Percentiles rank a stretch among this genome's conserved stretches.
phyloP scores from a whole-genome alignment of 2,797 vertebrate species.

The Microcaecilia unicolor region DNA sequence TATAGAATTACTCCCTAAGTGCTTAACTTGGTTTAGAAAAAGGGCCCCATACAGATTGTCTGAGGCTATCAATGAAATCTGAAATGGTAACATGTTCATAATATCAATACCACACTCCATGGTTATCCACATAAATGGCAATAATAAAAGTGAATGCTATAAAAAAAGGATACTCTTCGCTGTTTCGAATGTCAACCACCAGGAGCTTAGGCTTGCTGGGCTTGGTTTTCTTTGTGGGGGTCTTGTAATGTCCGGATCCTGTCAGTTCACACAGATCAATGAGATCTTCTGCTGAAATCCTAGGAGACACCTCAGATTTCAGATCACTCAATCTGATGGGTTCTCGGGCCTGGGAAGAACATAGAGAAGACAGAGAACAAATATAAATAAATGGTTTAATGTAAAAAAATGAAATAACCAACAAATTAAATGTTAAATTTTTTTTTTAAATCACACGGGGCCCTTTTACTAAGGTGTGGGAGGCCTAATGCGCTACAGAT shows the following conservation, averaged over 20 bases:
- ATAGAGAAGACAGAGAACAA: slow-evolving; percentile 6
- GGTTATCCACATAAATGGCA: not conserved
- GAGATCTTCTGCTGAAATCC: slow-evolving; percentile 92
- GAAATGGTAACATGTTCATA: not conserved
- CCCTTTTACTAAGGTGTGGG: too few relatives aligned
- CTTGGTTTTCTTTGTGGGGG: slow-evolving; percentile 73
- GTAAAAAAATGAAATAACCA: not conserved
- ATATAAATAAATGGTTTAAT: not conserved
- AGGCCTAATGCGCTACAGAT: too few relatives aligned
- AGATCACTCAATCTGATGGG: slow-evolving; percentile 80
- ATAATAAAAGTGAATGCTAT: not conserved
- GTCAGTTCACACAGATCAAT: slow-evolving; percentile 88
- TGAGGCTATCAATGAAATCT: too few relatives aligned
- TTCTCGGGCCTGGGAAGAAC: slow-evolving; percentile 73
- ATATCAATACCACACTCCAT: not conserved
- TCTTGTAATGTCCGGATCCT: slow-evolving; percentile 60
- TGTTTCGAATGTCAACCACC: slow-evolving; percentile 84
- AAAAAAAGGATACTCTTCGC: slow-evolving; percentile 89
- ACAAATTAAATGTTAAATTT: too few relatives aligned
- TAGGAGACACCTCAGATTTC: slow-evolving; percentile 86
- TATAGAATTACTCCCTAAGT: too few relatives aligned
- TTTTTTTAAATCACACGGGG: too few relatives aligned
- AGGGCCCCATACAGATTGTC: too few relatives aligned
- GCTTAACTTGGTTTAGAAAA: too few relatives aligned
- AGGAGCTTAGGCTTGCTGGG: slow-evolving; percentile 85